Conservation (phyloP, 2,113 vertebrate species). For the Vireo altiloquus region DNA sequence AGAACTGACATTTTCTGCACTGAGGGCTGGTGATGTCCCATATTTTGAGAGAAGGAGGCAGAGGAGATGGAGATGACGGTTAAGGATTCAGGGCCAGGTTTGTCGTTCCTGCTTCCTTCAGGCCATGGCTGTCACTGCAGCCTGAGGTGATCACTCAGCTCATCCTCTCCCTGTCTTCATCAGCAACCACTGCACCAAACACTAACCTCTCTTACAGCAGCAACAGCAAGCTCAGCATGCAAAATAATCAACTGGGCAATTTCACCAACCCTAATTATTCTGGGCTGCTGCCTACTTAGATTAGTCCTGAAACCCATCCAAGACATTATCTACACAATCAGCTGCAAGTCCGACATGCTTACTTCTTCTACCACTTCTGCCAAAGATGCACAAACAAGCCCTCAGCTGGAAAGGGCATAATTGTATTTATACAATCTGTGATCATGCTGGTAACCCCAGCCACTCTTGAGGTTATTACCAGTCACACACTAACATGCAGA, state of each 20-base stretch:
- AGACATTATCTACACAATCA: not conserved
- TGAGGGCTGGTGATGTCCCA: not conserved
- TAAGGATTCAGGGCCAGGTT: not conserved
- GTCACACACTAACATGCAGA: not conserved
- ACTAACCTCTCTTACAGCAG: not conserved
- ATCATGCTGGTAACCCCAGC: not conserved
- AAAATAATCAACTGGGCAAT: not conserved
- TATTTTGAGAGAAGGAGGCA: not conserved
- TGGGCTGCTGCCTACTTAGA: slow-evolving; percentile 13
- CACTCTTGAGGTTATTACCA: not conserved
- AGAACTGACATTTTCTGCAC: not conserved
- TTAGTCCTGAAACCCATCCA: slow-evolving; percentile 13
- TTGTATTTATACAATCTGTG: not conserved
- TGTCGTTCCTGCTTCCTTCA: not conserved
- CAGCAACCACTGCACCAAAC: not conserved
- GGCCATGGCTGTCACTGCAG: not conserved
- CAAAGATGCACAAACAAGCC: not conserved
- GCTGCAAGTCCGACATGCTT: not conserved
- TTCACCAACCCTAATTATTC: slow-evolving; percentile 18
- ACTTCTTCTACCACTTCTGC: not conserved
- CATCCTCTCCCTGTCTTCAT: not conserved
- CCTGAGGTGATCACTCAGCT: not conserved
- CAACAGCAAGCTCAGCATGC: slow-evolving; percentile 6
- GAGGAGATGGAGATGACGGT: not conserved
- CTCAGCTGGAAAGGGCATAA: not conserved